Conservation (phyloP, 2,888 invertebrate genomes). For the Gisinianus flammeolus region DNA sequence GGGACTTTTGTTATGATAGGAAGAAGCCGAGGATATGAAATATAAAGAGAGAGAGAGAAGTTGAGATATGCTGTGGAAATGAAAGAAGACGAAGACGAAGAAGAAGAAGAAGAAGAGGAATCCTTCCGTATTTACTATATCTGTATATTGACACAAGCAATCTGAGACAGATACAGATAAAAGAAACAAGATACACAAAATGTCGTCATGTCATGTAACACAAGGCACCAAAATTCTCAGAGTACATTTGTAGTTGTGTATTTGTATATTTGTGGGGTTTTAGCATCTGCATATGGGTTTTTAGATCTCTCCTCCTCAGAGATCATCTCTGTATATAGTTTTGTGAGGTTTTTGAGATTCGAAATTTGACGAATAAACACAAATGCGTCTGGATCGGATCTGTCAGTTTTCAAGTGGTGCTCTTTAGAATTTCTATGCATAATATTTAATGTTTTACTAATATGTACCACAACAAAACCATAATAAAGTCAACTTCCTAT, state of each 20-base stretch:
- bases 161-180: slow-evolving; percentile 23
- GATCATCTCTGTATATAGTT: too few relatives aligned
- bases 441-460: background rate
- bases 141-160: slow-evolving; percentile 20
- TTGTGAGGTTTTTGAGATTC: background rate
- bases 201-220: background rate
- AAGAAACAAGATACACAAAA: slow-evolving; percentile 4
- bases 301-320: too few relatives aligned
- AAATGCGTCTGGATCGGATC: slow-evolving; percentile 30
- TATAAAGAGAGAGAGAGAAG: too few relatives aligned
- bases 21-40: background rate
- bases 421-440: background rate
- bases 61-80: too few relatives aligned
- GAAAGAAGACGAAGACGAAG: background rate
- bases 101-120: background rate
- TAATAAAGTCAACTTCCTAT: too few relatives aligned
- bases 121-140: slow-evolving; percentile 17
- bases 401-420: slow-evolving; percentile 31
- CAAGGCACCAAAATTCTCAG: background rate
- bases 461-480: too few relatives aligned
- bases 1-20: background rate
- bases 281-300: too few relatives aligned
- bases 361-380: background rate
- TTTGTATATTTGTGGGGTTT: too few relatives aligned
- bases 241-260: background rate